These are phyloP conservation scores for Diloba caeruleocephala DNA, from an alignment of 2,888 invertebrate species.

Conservation along the genomic window DNA sequence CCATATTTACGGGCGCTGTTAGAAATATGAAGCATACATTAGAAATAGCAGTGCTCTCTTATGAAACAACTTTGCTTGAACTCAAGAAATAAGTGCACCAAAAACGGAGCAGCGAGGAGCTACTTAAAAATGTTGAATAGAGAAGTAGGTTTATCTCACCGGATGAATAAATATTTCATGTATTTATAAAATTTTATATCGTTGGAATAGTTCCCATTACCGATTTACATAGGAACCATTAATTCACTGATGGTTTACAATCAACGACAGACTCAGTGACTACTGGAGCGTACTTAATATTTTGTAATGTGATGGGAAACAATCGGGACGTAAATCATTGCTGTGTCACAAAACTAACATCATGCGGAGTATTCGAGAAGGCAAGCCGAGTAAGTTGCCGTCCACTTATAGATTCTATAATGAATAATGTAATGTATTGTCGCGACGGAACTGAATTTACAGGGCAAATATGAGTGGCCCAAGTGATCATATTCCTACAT, in stretches of 20 bases:
- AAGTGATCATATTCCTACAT: constrained; percentile 83
- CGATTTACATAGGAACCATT: constrained; percentile 24
- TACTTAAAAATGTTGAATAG: constrained; percentile 49
- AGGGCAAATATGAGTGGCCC: constrained; percentile 77
- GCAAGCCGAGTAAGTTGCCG: constrained; percentile 55
- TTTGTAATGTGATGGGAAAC: constrained; percentile 60
- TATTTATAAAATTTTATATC: constrained; percentile 36
- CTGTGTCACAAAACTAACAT: constrained; percentile 43
- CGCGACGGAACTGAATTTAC: constrained; percentile 73
- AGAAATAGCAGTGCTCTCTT: constrained; percentile 34
- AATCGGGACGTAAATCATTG: constrained; percentile 68
- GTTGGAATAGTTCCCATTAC: constrained; percentile 27
- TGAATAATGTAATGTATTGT: constrained; percentile 75
- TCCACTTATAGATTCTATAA: constrained; percentile 69
- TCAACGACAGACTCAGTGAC: constrained; percentile 23
- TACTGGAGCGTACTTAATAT: constrained; percentile 52
- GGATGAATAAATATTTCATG: constrained; percentile 39
- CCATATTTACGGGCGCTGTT: no score
- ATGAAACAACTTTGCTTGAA: constrained; percentile 41
- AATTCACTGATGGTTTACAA: constrained; percentile 39
- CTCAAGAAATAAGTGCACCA: constrained; percentile 47
- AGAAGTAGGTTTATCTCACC: constrained; percentile 39
- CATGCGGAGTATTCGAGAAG: constrained; percentile 62
- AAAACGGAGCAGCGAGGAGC: constrained; percentile 48
- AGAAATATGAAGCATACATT: constrained; percentile 38